These are phyloP conservation scores for Onychomys torridus DNA, from an alignment of 2,797 vertebrate genomes.

Conservation along the genomic window DNA sequence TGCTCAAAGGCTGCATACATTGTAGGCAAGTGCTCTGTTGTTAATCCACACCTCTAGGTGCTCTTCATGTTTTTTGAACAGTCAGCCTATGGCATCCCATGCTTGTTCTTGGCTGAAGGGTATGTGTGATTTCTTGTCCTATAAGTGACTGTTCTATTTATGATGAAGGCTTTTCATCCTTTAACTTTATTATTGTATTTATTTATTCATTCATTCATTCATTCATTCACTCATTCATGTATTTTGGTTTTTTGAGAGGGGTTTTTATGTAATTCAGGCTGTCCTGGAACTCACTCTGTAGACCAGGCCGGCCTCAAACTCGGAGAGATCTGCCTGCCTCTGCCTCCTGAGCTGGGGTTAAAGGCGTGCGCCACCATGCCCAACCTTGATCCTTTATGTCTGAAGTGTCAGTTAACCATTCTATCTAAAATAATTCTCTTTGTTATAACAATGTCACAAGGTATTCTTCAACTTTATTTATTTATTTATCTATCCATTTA, in stretches of 20 bases:
- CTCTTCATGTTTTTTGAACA: neutral
- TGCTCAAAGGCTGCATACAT: neutral
- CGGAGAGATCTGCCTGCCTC: neutral
- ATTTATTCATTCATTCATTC: neutral
- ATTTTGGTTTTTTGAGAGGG: neutral
- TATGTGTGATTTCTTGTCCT: neutral
- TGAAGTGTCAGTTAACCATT: neutral
- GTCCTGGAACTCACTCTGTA: neutral
- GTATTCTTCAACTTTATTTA: neutral
- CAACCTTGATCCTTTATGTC: neutral
- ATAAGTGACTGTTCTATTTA: neutral
- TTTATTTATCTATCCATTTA: neutral
- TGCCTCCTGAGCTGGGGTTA: neutral
- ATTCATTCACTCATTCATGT: neutral
- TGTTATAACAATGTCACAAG: neutral
- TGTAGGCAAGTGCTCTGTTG: neutral
- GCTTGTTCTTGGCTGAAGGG: neutral
- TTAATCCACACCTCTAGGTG: neutral
- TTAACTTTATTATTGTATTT: neutral
- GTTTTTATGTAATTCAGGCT: neutral
- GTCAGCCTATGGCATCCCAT: accelerated
- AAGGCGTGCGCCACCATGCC: neutral
- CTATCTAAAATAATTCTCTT: neutral
- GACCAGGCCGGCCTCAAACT: neutral
- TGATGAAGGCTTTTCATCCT: neutral